Conservation (phyloP, 2,888 invertebrate genomes). For the Thumatha senex region DNA sequence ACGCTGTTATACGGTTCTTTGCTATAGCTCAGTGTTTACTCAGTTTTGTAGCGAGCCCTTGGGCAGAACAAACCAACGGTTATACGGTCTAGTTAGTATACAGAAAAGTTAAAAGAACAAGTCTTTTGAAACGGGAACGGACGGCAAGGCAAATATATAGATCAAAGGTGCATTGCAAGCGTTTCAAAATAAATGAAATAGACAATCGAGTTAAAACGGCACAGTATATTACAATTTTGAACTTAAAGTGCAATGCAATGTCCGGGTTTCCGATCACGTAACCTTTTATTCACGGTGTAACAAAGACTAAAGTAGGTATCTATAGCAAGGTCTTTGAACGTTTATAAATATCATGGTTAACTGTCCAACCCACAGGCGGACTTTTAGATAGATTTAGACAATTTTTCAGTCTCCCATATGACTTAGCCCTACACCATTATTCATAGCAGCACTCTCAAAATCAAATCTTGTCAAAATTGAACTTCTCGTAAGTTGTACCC, state of each 20-base stretch:
- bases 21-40: constrained; percentile 13
- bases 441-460: too few relatives aligned
- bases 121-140: constrained; percentile 51
- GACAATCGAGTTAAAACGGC: not conserved
- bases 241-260: not conserved
- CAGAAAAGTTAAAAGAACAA: constrained; percentile 54
- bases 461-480: too few relatives aligned
- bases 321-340: not conserved
- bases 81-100: constrained; percentile 63
- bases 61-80: constrained; percentile 28
- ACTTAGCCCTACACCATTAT: too few relatives aligned
- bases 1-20: constrained; percentile 29
- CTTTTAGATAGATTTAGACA: not conserved
- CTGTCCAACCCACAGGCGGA: not conserved
- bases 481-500: too few relatives aligned
- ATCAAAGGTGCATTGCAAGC: constrained; percentile 16
- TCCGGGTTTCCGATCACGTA: not conserved
- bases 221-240: not conserved
- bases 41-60: constrained; percentile 31
- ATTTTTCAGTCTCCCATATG: too few relatives aligned
- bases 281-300: not conserved
- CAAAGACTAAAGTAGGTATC: not conserved
- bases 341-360: not conserved
- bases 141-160: constrained; percentile 9
- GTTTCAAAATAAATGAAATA: constrained; percentile 18